Percentiles rank a stretch among this genome's conserved stretches.
phyloP scores from a whole-genome alignment of 2,797 vertebrate genomes.

The Sebastes trivittatus region DNA sequence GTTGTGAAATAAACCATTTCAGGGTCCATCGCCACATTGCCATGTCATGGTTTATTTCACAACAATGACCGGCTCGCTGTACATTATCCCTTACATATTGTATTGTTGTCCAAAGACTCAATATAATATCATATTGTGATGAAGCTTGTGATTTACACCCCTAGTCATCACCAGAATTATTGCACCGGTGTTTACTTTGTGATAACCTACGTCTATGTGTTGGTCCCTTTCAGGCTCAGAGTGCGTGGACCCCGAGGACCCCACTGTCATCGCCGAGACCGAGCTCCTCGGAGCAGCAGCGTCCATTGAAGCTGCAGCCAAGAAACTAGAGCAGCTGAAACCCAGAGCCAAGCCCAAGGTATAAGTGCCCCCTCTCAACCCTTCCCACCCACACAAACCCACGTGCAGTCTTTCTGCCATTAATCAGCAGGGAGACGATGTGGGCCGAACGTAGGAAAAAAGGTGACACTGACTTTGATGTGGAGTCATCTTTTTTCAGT shows the following conservation, averaged over 20 bases:
- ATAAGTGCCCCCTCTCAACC: conserved; percentile 65
- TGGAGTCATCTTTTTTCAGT: conserved; percentile 49
- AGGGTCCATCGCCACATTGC: fast-evolving
- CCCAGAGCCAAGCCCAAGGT: conserved; percentile 98
- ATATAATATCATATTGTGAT: too few species aligned
- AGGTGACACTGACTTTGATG: conserved; percentile 66
- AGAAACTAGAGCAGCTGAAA: conserved; percentile 98
- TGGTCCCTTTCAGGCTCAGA: conserved; percentile 88
- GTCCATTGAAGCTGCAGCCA: conserved; percentile 98
- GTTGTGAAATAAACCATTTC: too few species aligned
- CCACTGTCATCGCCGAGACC: conserved; percentile 95
- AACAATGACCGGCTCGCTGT: too few species aligned
- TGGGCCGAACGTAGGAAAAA: conserved; percentile 48
- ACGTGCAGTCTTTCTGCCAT: conserved; percentile 48
- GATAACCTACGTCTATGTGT: conserved; percentile 15
- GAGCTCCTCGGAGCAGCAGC: conserved; percentile 96
- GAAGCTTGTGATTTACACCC: too few species aligned
- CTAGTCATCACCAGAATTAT: background rate
- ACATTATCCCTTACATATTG: too few species aligned
- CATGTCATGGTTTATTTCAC: fast-evolving
- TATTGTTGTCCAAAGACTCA: too few species aligned
- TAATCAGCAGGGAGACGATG: conserved; percentile 48
- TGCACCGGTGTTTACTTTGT: fast-evolving
- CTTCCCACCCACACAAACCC: conserved; percentile 46
- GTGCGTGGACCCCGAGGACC: conserved; percentile 96